Base-by-base conservation (phyloP, 2,888 invertebrate genomes). In the Hypolimnas misippus region DNA sequence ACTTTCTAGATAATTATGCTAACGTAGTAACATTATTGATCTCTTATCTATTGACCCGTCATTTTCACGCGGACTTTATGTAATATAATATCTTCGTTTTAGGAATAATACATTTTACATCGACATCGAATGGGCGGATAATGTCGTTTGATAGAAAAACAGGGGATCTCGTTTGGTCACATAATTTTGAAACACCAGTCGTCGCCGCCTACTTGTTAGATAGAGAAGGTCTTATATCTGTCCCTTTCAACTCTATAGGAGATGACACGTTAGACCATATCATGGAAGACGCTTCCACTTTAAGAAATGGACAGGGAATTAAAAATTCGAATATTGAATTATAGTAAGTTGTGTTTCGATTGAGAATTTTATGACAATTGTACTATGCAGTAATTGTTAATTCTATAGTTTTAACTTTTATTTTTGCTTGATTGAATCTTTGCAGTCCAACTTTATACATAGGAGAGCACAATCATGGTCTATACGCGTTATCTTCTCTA, bases 401-500 rank as follows among this genome's bases (percentile, higher is more conserved):
- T 19, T n/a, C n/a, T n/a, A n/a, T n/a, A n/a, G n/a, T n/a, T n/a
- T n/a, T n/a, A n/a, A 14, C 3, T 8, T 1, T 19, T 46, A 14
- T 53, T 14, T 16, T 29, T 35, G 1, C 16, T n/a, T 40, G 8
- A 25, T 8, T 14, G 14, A 42, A 35, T 70, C 69, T 59, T 73
- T 93, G 69, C 87, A 98, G 98, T 73, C 96, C 97, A 62, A 97
- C 98, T 0, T 91, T 99, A 33, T 99, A 98, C 83, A 95, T 99
- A 62, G 99, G 99, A 0, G 97, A 98, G 79, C 93, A 93, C 53
- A 92, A 94, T 66, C 94, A 96, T 76, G 98, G 98, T 0, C 89
- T 98, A 0, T 99, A 98, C 86, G 99, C 99, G 0, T 86, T 99
- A 57, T 97, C 98, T 0, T 97, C 98, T 0, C 89, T 98, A 21